Evolutionary conservation across 2,888 invertebrate species (phyloP), one percentile per base, ranked within the genome.

Genomic region (Cosmopolites sordidus): DNA sequence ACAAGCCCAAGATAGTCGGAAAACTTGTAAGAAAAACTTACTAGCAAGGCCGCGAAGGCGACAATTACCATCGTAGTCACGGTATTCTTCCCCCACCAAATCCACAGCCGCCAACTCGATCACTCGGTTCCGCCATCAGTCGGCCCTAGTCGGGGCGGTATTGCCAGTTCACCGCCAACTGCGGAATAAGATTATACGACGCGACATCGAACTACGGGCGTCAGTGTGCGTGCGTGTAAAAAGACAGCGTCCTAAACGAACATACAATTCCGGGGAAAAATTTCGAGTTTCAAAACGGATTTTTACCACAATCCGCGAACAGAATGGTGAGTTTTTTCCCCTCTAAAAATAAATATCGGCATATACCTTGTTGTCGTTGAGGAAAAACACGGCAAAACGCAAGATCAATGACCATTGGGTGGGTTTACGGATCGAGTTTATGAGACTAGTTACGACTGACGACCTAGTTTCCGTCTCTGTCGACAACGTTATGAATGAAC

Each of bases 321-420:
- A 33, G 11, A 33, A 33, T 33, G 33, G 33, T 33, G 33, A 33
- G 33, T 33, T 5, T 33, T n/a, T 33, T 4, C n/a, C n/a, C n/a
- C n/a, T n/a, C n/a, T n/a, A n/a, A n/a, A n/a, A n/a, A 11, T 33
- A 12, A 33, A 11, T n/a, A 33, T 12, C n/a, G 33, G 11, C 33
- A 33, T 33, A 12, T 33, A 4, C 5, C 11, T 12, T 4, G 3
- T n/a, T n/a, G 12, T 33, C 33, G 33, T 33, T 9, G 27, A 6
- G 27, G 5, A 27, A 27, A 6, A 27, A n/a, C 33, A 5, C 8
- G 33, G 33, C 5, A 33, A 5, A 33, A 33, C 33, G 11, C 33
- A 33, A 33, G 33, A 33, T 33, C 33, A 33, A 33, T 33, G 33
- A 33, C 33, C 33, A 33, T 33, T 33, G 33, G 33, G 33, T 33